phyloP scores from a whole-genome alignment of 64 coral and sea anemone species.

The Astreopora myriophthalma region DNA sequence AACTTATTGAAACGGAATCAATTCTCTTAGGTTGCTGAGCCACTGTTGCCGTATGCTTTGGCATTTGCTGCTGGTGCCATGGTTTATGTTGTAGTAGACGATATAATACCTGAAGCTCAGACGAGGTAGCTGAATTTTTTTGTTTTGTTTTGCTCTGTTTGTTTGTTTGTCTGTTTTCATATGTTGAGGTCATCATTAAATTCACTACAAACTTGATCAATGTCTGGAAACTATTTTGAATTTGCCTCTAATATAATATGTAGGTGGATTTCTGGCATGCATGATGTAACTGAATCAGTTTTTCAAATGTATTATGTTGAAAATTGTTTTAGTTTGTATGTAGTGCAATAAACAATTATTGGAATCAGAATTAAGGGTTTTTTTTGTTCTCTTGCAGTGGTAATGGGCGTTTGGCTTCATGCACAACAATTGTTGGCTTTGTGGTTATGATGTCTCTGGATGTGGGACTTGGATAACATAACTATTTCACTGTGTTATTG shows the following conservation, averaged over 20 bases:
- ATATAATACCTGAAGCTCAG: conserved; percentile 98
- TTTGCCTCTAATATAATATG: too few species aligned
- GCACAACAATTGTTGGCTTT: conserved; percentile 93
- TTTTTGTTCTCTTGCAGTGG: conserved; percentile 77
- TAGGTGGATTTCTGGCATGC: too few species aligned
- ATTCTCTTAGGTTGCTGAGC: conserved; percentile 85
- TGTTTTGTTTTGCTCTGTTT: neutral
- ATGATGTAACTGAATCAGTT: too few species aligned
- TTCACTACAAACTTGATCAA: too few species aligned
- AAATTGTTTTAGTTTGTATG: too few species aligned
- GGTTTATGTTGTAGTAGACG: conserved; percentile 99
- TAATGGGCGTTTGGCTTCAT: conserved; percentile 95
- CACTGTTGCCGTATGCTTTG: conserved; percentile 96
- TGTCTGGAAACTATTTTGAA: too few species aligned
- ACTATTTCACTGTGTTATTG: neutral
- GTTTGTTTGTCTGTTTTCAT: too few species aligned
- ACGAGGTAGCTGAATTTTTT: conserved; percentile 36
- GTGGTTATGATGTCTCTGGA: conserved; percentile 99
- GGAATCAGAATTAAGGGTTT: neutral
- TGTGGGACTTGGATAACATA: conserved; percentile 90
- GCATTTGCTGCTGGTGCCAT: conserved; percentile 99
- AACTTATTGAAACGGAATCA: too few species aligned
- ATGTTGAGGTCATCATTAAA: too few species aligned
- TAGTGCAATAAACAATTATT: neutral
- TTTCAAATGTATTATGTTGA: too few species aligned